A percentile compares a stretch with the other conserved stretches of the same genome.
phyloP scores from a whole-genome alignment of 2,888 invertebrate genomes.

The Acanthococcus lagerstroemiae region DNA sequence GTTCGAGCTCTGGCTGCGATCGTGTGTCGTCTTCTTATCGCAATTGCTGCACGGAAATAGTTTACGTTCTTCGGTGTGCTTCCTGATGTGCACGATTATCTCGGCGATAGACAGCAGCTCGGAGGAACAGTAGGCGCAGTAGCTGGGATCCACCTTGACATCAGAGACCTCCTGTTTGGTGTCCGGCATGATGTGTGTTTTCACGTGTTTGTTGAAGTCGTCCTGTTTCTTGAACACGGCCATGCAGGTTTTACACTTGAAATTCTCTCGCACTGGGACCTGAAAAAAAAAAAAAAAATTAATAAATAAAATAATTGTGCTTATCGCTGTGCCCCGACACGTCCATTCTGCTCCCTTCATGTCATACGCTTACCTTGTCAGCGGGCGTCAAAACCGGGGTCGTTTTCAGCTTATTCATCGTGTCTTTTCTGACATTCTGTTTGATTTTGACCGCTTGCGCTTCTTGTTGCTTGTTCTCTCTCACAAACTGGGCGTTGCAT shows the following conservation, averaged over 20 bases:
- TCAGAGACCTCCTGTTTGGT: slow-evolving; percentile 15
- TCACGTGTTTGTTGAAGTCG: slow-evolving; percentile 16
- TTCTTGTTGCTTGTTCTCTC: slow-evolving; percentile 17
- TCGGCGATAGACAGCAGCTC: slow-evolving; percentile 19
- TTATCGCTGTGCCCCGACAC: neutral
- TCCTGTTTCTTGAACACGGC: slow-evolving; percentile 28
- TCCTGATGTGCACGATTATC: slow-evolving; percentile 22
- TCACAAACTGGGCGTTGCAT: slow-evolving; percentile 15
- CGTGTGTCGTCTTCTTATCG: slow-evolving; percentile 17
- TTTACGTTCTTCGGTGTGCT: slow-evolving; percentile 29
- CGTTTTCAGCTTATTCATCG: slow-evolving; percentile 13
- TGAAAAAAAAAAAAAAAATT: neutral
- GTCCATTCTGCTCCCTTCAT: too few relatives aligned
- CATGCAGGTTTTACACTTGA: slow-evolving; percentile 17
- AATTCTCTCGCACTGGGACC: slow-evolving; percentile 14
- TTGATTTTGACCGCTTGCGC: slow-evolving; percentile 4
- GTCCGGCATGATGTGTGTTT: slow-evolving; percentile 19
- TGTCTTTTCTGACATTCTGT: slow-evolving; percentile 3
- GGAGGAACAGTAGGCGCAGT: slow-evolving; percentile 17
- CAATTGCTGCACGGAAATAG: slow-evolving; percentile 26
- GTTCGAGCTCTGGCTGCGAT: slow-evolving; percentile 10
- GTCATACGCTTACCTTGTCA: slow-evolving; percentile 6
- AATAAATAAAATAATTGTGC: neutral
- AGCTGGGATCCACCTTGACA: slow-evolving; percentile 21
- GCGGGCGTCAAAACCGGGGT: slow-evolving; percentile 16